A percentile compares a stretch with the other conserved stretches of the same genome.
These are phyloP conservation scores for Octonoba sinensis DNA, from an alignment of 2,888 invertebrate species.

Conservation along the genomic window DNA sequence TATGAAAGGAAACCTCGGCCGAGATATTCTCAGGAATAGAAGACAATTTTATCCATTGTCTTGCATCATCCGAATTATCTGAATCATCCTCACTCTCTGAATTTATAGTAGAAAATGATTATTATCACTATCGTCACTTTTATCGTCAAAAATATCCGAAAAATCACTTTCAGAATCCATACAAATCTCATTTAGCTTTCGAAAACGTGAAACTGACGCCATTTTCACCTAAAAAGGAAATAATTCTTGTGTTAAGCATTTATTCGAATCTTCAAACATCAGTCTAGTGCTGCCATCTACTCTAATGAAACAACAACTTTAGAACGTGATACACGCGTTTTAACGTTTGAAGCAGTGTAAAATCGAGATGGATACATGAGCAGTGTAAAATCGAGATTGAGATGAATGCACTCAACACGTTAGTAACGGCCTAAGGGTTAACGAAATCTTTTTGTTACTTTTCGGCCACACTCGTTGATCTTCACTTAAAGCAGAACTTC, in stretches of 20 bases:
- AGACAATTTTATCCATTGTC: slow-evolving; percentile 7
- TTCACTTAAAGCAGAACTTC: too few species aligned
- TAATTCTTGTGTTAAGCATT: background rate
- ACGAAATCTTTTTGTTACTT: too few species aligned
- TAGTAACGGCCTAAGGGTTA: too few species aligned
- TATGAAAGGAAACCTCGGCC: background rate
- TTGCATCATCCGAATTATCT: slow-evolving; percentile 4
- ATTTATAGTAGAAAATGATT: background rate
- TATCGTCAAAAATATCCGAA: background rate
- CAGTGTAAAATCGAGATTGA: background rate
- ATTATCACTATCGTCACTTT: background rate
- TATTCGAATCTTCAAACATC: too few species aligned
- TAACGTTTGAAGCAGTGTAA: too few species aligned
- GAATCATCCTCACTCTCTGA: background rate
- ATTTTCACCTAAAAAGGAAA: background rate
- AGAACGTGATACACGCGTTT: background rate
- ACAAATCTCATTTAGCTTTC: background rate
- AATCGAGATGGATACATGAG: background rate
- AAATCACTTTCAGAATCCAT: background rate
- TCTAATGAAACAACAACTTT: background rate
- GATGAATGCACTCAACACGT: too few species aligned
- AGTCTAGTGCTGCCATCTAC: background rate
- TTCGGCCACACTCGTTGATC: too few species aligned
- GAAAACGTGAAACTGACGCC: too few species aligned
- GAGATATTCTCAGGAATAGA: background rate